Percentiles rank a stretch among this genome's conserved stretches.
phyloP scores from a whole-genome alignment of 2,113 vertebrate genomes.

The Orthochromis malagaraziensis region DNA sequence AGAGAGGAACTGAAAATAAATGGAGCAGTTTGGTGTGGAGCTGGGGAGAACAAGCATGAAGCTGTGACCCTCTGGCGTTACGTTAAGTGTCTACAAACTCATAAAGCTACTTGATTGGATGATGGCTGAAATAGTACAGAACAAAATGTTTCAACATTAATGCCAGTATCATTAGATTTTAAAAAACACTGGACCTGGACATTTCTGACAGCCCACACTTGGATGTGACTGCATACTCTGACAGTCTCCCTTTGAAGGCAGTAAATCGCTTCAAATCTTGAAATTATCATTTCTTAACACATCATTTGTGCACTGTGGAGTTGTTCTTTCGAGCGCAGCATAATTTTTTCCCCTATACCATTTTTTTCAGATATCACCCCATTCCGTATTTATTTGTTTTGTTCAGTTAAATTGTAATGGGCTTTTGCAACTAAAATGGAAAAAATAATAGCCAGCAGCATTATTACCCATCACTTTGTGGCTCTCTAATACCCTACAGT shows the following conservation, averaged over 20 bases:
- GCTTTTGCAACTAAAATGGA: not conserved
- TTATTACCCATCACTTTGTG: not conserved
- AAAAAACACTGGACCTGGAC: constrained; percentile 2
- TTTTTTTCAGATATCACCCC: not conserved
- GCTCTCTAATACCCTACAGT: not conserved
- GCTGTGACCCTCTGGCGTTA: not conserved
- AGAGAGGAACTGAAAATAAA: not conserved
- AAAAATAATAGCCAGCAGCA: not conserved
- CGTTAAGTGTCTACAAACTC: not conserved
- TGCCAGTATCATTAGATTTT: constrained; percentile 24
- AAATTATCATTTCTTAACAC: not conserved
- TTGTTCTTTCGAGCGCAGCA: not conserved
- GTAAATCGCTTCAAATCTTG: not conserved
- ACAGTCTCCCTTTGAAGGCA: not conserved
- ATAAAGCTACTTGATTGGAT: not conserved
- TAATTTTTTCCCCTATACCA: not conserved
- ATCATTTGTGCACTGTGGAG: not conserved
- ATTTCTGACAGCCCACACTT: constrained; percentile 43
- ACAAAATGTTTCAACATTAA: constrained; percentile 38
- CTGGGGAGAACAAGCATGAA: not conserved
- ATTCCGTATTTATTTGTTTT: constrained; percentile 2
- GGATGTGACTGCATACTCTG: not conserved
- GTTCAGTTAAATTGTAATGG: not conserved
- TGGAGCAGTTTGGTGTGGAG: not conserved
- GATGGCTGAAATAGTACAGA: not conserved